Conservation (phyloP, 2,113 vertebrate genomes). For the Leptosomus discolor region DNA sequence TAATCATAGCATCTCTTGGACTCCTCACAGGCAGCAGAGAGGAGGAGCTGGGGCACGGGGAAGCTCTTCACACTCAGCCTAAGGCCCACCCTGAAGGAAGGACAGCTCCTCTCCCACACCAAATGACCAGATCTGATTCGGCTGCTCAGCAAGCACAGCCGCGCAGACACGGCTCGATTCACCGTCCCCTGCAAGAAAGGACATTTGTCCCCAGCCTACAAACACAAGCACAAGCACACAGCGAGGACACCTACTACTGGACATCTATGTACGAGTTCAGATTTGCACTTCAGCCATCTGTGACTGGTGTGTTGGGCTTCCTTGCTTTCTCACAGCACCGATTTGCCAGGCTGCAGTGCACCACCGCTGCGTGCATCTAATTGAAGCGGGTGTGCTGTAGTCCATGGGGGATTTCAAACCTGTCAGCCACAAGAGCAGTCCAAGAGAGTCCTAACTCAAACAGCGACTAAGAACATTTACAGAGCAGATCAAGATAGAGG, state of each 20-base stretch:
- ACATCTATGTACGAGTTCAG: accelerated
- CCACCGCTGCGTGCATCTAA: background rate
- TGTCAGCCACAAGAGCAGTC: background rate
- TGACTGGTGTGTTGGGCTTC: accelerated
- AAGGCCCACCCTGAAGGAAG: background rate
- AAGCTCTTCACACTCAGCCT: background rate
- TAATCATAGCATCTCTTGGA: background rate
- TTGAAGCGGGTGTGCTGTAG: accelerated
- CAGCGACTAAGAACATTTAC: background rate
- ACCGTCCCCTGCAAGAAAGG: background rate
- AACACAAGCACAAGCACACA: background rate
- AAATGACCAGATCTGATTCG: background rate
- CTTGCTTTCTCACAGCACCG: accelerated
- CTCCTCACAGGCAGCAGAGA: background rate
- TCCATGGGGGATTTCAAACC: accelerated
- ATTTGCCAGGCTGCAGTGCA: background rate
- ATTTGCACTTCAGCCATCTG: background rate
- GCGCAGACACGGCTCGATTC: background rate
- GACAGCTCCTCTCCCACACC: background rate
- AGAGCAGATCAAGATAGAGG: background rate
- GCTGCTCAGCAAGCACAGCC: background rate
- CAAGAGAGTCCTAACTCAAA: background rate
- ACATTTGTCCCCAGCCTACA: background rate
- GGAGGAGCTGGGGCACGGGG: accelerated
- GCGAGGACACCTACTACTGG: background rate